These are phyloP conservation scores for Hyalella azteca DNA, from an alignment of 2,888 invertebrate species.

Conservation along the genomic window DNA sequence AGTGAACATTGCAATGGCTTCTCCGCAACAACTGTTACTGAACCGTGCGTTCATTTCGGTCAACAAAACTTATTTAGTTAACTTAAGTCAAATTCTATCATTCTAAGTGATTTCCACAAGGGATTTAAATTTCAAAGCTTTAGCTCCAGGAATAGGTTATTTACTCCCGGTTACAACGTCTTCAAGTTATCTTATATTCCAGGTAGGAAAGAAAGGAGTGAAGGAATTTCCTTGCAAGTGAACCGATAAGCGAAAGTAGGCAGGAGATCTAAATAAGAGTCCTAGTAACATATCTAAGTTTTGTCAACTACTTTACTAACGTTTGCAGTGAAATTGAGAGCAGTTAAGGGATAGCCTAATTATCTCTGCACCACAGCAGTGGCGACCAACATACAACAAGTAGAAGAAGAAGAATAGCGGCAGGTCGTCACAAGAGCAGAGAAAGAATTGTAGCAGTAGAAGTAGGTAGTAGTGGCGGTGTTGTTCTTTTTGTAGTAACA, in stretches of 20 bases:
- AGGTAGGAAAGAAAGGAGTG: background rate
- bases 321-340: constrained; percentile 21
- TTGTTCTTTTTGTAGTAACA: constrained; percentile 9
- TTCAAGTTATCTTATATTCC: background rate
- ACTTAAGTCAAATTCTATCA: constrained; percentile 30
- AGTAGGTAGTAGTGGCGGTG: background rate
- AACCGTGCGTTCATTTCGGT: constrained; percentile 30
- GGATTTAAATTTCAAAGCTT: constrained; percentile 19
- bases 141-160: background rate
- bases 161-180: background rate
- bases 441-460: background rate
- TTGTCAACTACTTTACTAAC: constrained; percentile 28
- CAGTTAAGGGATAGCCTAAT: constrained; percentile 16
- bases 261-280: constrained; percentile 26
- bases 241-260: constrained; percentile 24
- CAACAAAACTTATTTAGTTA: constrained; percentile 25
- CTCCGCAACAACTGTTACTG: constrained; percentile 7
- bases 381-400: background rate
- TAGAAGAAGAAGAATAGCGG: background rate
- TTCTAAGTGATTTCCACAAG: constrained; percentile 30
- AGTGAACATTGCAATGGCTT: constrained; percentile 27
- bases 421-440: constrained; percentile 6
- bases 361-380: background rate
- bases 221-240: background rate
- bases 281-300: constrained; percentile 37